These are phyloP conservation scores for Elegia similella DNA, from an alignment of 2,888 invertebrate species.

Conservation along the genomic window DNA sequence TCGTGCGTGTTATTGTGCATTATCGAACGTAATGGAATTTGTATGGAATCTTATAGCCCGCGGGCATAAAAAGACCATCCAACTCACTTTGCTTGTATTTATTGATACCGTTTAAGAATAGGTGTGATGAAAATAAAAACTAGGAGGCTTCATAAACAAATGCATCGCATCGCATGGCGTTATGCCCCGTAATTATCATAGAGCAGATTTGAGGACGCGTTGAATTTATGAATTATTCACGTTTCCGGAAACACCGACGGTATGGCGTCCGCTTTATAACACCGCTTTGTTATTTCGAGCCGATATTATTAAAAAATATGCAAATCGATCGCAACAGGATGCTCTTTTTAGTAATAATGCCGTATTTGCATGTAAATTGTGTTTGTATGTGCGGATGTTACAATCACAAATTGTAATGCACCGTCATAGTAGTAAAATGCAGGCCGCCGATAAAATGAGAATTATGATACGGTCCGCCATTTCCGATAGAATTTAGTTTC, in stretches of 20 bases:
- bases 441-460: constrained; percentile 39
- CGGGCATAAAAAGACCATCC: too few relatives aligned
- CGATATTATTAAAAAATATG: constrained; percentile 80
- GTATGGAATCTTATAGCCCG: too few relatives aligned
- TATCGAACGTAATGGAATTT: too few relatives aligned
- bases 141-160: constrained; percentile 7
- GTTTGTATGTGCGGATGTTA: constrained; percentile 69
- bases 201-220: constrained; percentile 58
- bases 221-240: constrained; percentile 74
- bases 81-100: too few relatives aligned
- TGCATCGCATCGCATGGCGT: constrained; percentile 34
- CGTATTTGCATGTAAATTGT: constrained; percentile 78
- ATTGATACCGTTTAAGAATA: too few relatives aligned
- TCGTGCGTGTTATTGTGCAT: too few relatives aligned
- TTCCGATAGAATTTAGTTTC: background rate
- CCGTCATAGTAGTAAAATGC: constrained; percentile 59
- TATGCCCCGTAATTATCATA: constrained; percentile 59
- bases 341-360: constrained; percentile 75
- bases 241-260: constrained; percentile 72
- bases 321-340: constrained; percentile 78
- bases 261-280: constrained; percentile 57
- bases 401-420: constrained; percentile 70
- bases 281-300: constrained; percentile 67
- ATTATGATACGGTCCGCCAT: constrained; percentile 34
- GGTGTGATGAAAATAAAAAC: too few relatives aligned